A percentile compares a stretch with the other conserved stretches of the same genome.
Conservation (phyloP, 2,797 vertebrate species). For the Steatocranus sp. region DNA sequence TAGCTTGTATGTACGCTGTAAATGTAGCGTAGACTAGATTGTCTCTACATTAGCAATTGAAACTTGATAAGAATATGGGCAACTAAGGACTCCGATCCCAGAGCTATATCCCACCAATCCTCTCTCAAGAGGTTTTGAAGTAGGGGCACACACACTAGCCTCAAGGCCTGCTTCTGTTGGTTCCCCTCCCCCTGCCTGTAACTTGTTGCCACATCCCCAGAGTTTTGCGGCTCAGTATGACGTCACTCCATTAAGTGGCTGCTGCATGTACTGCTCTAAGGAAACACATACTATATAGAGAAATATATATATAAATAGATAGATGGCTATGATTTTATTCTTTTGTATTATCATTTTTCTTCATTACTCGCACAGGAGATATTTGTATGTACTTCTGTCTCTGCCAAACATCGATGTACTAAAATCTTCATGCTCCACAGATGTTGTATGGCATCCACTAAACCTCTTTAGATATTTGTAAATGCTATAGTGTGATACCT, state of each 20-base stretch:
- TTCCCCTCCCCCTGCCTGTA: conserved; percentile 75
- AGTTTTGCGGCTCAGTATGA: conserved; percentile 85
- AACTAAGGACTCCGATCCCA: conserved; percentile 35
- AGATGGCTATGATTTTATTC: conserved; percentile 82
- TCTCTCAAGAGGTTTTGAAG: conserved; percentile 57
- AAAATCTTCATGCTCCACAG: conserved; percentile 65
- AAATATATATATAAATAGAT: conserved; percentile 84
- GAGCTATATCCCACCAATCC: conserved; percentile 57
- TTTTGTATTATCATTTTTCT: conserved; percentile 78
- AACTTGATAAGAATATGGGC: conserved; percentile 34
- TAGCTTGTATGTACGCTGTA: conserved; percentile 61
- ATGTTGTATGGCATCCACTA: conserved; percentile 76
- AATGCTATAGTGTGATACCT: conserved; percentile 86
- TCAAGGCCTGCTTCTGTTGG: conserved; percentile 66
- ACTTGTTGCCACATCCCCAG: conserved; percentile 82
- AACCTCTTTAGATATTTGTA: conserved; percentile 87
- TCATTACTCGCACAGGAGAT: conserved; percentile 76
- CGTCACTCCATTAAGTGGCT: conserved; percentile 91
- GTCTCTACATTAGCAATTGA: conserved; percentile 44
- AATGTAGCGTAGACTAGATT: conserved; percentile 54
- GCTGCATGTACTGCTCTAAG: conserved; percentile 94
- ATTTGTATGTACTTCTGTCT: conserved; percentile 76
- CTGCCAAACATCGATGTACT: conserved; percentile 74
- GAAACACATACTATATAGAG: conserved; percentile 83
- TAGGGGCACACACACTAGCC: conserved; percentile 34